Conservation (phyloP, 2,888 invertebrate species). For the Stenoptilia bipunctidactyla region DNA sequence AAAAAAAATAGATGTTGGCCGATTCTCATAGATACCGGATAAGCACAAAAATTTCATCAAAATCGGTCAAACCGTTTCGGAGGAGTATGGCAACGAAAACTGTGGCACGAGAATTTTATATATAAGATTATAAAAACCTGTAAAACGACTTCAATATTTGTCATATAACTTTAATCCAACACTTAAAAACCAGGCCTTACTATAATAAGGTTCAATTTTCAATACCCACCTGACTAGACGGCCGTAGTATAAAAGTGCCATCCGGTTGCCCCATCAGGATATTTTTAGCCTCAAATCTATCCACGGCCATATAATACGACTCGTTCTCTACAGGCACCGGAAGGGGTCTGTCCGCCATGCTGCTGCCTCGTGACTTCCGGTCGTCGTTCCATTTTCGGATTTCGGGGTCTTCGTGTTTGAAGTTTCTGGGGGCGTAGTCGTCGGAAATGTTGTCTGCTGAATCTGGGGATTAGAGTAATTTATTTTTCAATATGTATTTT, state of each 20-base stretch:
- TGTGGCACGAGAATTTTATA: no score
- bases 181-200: no score
- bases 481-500: no score
- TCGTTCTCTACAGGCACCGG: conserved; percentile 67
- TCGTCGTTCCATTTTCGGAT: conserved; percentile 6
- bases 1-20: no score
- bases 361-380: conserved; percentile 24
- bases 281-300: conserved; percentile 61
- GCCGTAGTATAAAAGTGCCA: conserved; percentile 71
- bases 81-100: no score
- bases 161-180: no score
- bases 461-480: conserved; percentile 27
- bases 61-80: no score
- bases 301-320: conserved; percentile 69
- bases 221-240: conserved; percentile 61
- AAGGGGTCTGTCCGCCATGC: conserved; percentile 60
- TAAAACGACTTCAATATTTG: no score
- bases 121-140: no score
- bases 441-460: conserved; percentile 41
- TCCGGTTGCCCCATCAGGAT: conserved; percentile 67
- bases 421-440: conserved; percentile 28
- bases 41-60: no score
- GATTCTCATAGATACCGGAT: no score
- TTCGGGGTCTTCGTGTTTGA: conserved; percentile 9
- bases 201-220: no score